Conservation (phyloP, 2,113 vertebrate genomes). For the Glaucomys volans region DNA sequence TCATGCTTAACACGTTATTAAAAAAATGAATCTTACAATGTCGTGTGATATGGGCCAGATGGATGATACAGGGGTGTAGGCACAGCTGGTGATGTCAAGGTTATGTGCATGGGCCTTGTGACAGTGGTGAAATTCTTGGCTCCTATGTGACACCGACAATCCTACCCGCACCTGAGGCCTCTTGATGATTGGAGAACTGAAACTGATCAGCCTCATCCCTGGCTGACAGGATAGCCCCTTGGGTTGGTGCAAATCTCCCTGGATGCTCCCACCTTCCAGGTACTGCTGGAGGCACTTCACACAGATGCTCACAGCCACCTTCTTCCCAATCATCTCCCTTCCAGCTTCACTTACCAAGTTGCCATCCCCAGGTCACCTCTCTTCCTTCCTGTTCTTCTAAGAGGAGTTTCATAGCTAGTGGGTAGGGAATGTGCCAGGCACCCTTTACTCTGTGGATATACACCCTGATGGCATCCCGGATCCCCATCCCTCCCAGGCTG, state of each 20-base stretch:
- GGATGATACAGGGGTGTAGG: not conserved
- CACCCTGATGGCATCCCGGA: fast-evolving
- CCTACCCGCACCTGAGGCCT: not conserved
- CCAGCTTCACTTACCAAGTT: not conserved
- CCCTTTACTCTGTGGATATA: not conserved
- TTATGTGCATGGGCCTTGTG: not conserved
- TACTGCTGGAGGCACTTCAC: not conserved
- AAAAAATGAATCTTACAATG: not conserved
- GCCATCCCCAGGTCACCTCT: not conserved
- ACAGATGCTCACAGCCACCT: not conserved
- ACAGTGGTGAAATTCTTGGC: not conserved
- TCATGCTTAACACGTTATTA: not conserved
- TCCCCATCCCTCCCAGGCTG: fast-evolving
- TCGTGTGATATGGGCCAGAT: not conserved
- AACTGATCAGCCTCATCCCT: not conserved
- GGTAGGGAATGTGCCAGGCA: not conserved
- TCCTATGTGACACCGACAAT: not conserved
- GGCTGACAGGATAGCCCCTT: not conserved
- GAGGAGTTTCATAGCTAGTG: not conserved
- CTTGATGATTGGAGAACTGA: not conserved
- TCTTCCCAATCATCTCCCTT: not conserved
- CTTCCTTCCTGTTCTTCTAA: not conserved
- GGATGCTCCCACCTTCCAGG: not conserved
- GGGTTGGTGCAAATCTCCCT: not conserved
- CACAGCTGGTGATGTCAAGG: not conserved